phyloP scores from a whole-genome alignment of 30 jellyfish, hydroid and myxozoan species.

The Catostylus mosaicus region DNA sequence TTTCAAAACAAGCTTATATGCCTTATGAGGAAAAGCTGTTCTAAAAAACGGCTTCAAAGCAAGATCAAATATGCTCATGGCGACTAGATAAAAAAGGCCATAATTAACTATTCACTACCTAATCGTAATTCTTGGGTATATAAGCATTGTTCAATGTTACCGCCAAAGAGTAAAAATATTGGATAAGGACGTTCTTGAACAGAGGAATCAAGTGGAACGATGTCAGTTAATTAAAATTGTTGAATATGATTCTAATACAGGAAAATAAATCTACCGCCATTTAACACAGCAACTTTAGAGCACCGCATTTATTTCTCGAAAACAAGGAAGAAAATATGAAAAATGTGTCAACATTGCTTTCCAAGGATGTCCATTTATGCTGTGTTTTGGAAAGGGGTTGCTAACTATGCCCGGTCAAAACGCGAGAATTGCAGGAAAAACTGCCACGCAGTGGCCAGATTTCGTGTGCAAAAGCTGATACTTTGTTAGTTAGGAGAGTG shows the following conservation, averaged over 20 bases:
- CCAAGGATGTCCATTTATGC: too few species aligned
- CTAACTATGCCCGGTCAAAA: too few species aligned
- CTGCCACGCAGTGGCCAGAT: too few species aligned
- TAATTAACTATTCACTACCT: constrained; percentile 14
- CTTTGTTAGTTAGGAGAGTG: too few species aligned
- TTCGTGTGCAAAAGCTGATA: too few species aligned
- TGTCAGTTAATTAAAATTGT: constrained; percentile 17
- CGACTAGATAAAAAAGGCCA: neutral
- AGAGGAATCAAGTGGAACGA: constrained; percentile 7
- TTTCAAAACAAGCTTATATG: constrained; percentile 4
- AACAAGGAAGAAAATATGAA: too few species aligned
- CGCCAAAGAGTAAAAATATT: constrained; percentile 22
- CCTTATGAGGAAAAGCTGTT: constrained; percentile 4
- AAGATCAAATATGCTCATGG: constrained; percentile 21
- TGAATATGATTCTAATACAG: constrained; percentile 10
- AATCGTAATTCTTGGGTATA: constrained; percentile 24
- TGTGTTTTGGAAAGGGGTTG: too few species aligned
- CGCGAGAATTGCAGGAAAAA: too few species aligned
- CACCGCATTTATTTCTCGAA: constrained; percentile 8
- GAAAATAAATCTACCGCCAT: constrained; percentile 8
- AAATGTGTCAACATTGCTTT: too few species aligned
- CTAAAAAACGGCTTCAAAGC: constrained; percentile 9
- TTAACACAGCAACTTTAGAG: neutral
- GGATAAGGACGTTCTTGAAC: constrained; percentile 30
- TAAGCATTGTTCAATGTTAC: neutral